These are phyloP conservation scores for Ianthella basta DNA, from an alignment of 37 sponge, comb jelly and placozoan species.

Conservation along the genomic window DNA sequence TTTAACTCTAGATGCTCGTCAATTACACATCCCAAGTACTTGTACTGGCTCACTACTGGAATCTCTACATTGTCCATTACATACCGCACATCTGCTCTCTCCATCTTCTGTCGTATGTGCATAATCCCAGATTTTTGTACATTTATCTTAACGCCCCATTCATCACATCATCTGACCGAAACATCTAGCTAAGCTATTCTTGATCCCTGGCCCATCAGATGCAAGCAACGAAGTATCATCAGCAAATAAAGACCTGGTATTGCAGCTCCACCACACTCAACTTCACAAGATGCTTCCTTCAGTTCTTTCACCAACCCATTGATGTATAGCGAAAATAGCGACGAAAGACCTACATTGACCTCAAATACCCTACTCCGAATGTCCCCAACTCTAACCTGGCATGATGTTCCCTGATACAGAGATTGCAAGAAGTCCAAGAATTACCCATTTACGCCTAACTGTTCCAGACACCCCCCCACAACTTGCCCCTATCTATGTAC, in stretches of 20 bases:
- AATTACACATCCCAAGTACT: slow-evolving; percentile 15
- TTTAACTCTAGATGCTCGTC: slow-evolving; percentile 14
- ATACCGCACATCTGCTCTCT: slow-evolving; percentile 10
- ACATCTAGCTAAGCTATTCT: not conserved
- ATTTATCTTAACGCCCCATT: slow-evolving; percentile 7
- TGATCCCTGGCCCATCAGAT: not conserved
- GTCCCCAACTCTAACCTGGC: slow-evolving; percentile 25
- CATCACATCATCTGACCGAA: not conserved
- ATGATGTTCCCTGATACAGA: slow-evolving; percentile 3
- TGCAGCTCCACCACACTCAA: slow-evolving; percentile 1
- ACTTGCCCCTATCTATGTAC: not conserved
- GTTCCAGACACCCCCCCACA: not conserved
- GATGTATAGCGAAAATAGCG: not conserved
- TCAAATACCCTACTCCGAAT: not conserved
- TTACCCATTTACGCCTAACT: not conserved
- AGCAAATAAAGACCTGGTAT: slow-evolving; percentile 1
- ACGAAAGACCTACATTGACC: slow-evolving; percentile 3
- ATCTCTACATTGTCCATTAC: slow-evolving; percentile 13
- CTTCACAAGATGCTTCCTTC: slow-evolving; percentile 9
- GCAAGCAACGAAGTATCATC: slow-evolving; percentile 3
- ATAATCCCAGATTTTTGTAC: slow-evolving; percentile 19
- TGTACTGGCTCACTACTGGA: slow-evolving; percentile 13
- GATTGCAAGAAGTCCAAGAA: slow-evolving; percentile 12
- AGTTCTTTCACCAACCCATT: slow-evolving; percentile 1
- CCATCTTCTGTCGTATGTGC: slow-evolving; percentile 15